phyloP scores from a whole-genome alignment of 2,888 invertebrate species.

The Rhagophthalmus giganteus region DNA sequence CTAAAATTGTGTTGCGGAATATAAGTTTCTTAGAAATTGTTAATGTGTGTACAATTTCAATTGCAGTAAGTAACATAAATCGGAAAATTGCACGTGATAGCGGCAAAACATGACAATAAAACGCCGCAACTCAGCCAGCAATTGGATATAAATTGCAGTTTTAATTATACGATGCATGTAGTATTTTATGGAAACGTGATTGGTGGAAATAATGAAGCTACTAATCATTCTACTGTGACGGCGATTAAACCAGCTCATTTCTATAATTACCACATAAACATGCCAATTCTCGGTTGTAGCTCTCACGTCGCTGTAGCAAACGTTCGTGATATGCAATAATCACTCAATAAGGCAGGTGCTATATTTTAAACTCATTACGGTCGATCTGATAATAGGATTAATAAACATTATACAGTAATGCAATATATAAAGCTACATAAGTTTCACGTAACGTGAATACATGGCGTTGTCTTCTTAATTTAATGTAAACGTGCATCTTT shows the following conservation, averaged over 20 bases:
- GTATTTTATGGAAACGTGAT: conserved; percentile 51
- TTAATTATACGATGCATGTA: conserved; percentile 52
- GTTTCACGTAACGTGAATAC: too few species aligned
- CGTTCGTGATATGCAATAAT: conserved; percentile 36
- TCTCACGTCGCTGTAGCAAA: conserved; percentile 32
- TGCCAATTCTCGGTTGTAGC: conserved; percentile 48
- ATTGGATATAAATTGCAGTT: conserved; percentile 52
- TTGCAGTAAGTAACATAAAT: conserved; percentile 22
- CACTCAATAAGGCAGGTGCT: conserved; percentile 36
- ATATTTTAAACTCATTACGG: conserved; percentile 31
- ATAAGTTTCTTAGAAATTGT: conserved; percentile 18
- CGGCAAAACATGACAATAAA: conserved; percentile 32
- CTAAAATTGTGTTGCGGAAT: conserved; percentile 15
- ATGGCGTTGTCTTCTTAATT: too few species aligned
- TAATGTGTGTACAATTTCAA: conserved; percentile 16
- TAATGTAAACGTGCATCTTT: too few species aligned
- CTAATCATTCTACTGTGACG: conserved; percentile 53
- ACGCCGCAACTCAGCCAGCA: conserved; percentile 25
- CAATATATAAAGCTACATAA: too few species aligned
- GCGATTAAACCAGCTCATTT: conserved; percentile 54
- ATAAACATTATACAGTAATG: conserved; percentile 21
- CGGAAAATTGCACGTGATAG: conserved; percentile 31
- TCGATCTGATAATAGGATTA: conserved; percentile 25
- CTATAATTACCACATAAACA: conserved; percentile 55
- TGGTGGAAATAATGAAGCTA: conserved; percentile 55